phyloP scores from a whole-genome alignment of 1,140 invertebrate genomes.

The Danaus melanippus region DNA sequence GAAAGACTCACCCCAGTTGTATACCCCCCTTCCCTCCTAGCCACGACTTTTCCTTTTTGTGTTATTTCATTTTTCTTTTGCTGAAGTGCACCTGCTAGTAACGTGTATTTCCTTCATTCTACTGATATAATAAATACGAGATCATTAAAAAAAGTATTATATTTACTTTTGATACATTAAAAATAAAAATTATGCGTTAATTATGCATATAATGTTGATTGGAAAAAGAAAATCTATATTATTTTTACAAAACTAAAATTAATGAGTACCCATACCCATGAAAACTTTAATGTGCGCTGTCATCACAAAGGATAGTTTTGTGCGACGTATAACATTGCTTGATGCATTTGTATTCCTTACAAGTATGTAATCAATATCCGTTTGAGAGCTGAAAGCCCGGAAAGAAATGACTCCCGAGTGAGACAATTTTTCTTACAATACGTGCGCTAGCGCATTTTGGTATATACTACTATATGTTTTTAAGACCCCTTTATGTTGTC shows the following conservation, averaged over 20 bases:
- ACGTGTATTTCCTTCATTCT: conserved; percentile 22
- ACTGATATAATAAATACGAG: no score
- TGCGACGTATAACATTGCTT: conserved; percentile 45
- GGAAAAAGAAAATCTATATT: conserved; percentile 11
- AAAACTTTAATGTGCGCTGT: conserved; percentile 48
- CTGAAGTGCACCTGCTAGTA: conserved; percentile 66
- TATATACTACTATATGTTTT: no score
- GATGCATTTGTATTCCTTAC: conserved; percentile 68
- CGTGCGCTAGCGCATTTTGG: conserved; percentile 39
- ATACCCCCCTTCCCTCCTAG: conserved; percentile 33
- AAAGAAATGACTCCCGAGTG: conserved; percentile 41
- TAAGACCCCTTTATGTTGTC: no score
- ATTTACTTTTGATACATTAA: no score
- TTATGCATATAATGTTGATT: conserved; percentile 15
- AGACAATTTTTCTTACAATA: conserved; percentile 41
- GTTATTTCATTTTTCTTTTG: conserved; percentile 70
- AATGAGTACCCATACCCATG: not conserved
- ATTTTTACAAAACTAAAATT: not conserved
- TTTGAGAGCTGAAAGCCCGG: conserved; percentile 39
- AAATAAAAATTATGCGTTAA: no score
- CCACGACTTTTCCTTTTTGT: conserved; percentile 59
- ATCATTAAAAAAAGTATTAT: no score
- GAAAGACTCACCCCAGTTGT: conserved; percentile 60
- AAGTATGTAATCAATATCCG: conserved; percentile 65
- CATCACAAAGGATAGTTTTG: conserved; percentile 38